phyloP scores from a whole-genome alignment of 2,888 invertebrate genomes.

The Rugalucina vietnamica region DNA sequence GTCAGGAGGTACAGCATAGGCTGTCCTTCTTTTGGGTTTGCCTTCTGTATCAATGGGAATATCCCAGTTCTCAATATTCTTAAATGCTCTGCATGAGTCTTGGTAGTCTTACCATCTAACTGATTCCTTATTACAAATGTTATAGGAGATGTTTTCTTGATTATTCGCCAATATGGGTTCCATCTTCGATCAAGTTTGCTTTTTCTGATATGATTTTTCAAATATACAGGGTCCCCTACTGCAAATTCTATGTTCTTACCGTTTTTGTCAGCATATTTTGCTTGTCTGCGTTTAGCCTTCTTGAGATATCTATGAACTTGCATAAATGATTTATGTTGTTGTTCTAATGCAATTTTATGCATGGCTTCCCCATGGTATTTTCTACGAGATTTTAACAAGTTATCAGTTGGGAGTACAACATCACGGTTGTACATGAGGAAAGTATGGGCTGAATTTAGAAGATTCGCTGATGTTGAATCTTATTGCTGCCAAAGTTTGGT shows the following conservation, averaged over 20 bases:
- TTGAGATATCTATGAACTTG: constrained; percentile 26
- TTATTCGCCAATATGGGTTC: neutral
- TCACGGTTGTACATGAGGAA: constrained; percentile 37
- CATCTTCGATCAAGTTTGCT: neutral
- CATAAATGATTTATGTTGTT: constrained; percentile 28
- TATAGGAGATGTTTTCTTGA: neutral
- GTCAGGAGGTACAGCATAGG: neutral
- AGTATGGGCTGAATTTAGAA: constrained; percentile 23
- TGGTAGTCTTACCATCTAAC: neutral
- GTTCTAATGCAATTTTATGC: neutral
- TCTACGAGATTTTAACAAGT: constrained; percentile 24
- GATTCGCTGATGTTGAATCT: constrained; percentile 25
- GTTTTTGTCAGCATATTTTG: constrained; percentile 20
- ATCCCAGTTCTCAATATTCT: neutral
- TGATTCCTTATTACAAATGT: neutral
- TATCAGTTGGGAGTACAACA: constrained; percentile 36
- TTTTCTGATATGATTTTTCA: neutral
- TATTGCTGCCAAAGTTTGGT: constrained; percentile 37
- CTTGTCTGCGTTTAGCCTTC: constrained; percentile 31
- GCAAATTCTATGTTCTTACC: neutral
- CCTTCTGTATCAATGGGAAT: neutral
- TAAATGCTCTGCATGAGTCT: neutral
- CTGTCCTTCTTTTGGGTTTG: neutral
- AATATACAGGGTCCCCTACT: neutral
- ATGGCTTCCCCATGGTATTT: constrained; percentile 20